Evolutionary conservation across 1,140 invertebrate genomes (phyloP), one percentile per base, ranked within the genome.

Genomic region (Wiebesia pumilae): DNA sequence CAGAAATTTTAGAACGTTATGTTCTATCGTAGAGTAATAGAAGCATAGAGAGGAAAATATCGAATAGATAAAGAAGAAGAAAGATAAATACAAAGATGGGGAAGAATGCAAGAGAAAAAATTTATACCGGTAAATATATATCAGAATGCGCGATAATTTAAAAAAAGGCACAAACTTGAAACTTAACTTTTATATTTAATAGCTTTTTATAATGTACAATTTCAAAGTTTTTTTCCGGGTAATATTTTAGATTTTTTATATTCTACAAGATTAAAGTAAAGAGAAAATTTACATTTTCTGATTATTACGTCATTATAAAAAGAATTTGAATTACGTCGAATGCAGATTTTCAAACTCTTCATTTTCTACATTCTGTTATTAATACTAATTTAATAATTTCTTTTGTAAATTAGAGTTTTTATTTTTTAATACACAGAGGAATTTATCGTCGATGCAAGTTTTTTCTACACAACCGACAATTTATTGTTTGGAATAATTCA

Each of bases 231-330:
- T 54, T 75, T 43, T n/a, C 38, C 30, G 9, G 38, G 27, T 75
- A 43, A 75, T n/a, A 75, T 75, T 40, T 27, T 19, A 43, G 40
- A 43, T 75, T 43, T 75, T 75, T 75, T 75, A 73, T 75, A 43
- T n/a, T 43, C 35, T 43, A 1, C 33, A 75, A 10, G 24, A 75
- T 75, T 75, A 75, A 75, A 43, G 33, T 7, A 75, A 75, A 21
- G 24, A 75, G 40, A 75, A 43, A 43, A 75, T 75, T 75, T 75
- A 75, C 71, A 75, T 75, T 75, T 75, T 75, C 40, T 75, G 4
- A 75, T 75, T 43, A 75, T 75, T n/a, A 75, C 43, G 24, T 27
- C 27, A 75, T 43, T 75, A n/a, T 10, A 43, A 75, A 75, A 43
- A 19, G 2, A 12, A 0, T 43, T 12, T 27, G 3, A 43, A 75